phyloP scores from a whole-genome alignment of 1,140 invertebrate species.

The Lepidurus arcticus region DNA sequence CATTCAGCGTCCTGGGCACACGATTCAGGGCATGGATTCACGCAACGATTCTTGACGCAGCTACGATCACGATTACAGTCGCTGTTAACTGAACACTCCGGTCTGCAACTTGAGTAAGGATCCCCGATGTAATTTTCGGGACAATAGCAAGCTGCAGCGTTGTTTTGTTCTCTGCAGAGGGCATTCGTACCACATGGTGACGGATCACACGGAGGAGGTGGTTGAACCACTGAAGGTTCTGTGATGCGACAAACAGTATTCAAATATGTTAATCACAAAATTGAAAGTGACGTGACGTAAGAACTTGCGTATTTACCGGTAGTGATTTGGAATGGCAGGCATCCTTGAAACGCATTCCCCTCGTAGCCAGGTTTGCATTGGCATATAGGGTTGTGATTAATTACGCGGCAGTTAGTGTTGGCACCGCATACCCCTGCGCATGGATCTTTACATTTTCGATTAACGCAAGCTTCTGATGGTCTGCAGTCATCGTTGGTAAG shows the following conservation, averaged over 20 bases:
- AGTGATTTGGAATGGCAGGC: conserved; percentile 30
- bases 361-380: conserved; percentile 60
- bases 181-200: conserved; percentile 75
- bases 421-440: conserved; percentile 52
- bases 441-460: conserved; percentile 41
- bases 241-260: conserved; percentile 27
- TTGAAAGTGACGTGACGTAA: neutral
- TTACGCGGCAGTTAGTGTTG: conserved; percentile 64
- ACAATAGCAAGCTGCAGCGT: conserved; percentile 54
- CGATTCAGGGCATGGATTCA: conserved; percentile 67
- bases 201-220: conserved; percentile 58
- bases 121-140: conserved; percentile 64
- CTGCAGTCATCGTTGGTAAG: conserved; percentile 67
- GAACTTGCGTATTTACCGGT: neutral
- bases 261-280: neutral
- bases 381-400: conserved; percentile 68
- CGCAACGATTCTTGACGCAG: conserved; percentile 67
- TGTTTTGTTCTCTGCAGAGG: conserved; percentile 53
- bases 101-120: conserved; percentile 70
- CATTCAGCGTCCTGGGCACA: conserved; percentile 70
- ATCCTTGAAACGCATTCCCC: conserved; percentile 55
- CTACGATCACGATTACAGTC: conserved; percentile 63
- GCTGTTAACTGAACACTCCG: conserved; percentile 69
- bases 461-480: conserved; percentile 49
- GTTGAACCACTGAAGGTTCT: conserved; percentile 35